Evolutionary conservation across 2,797 vertebrate genomes (phyloP).

Genomic region (Falco peregrinus): DNA sequence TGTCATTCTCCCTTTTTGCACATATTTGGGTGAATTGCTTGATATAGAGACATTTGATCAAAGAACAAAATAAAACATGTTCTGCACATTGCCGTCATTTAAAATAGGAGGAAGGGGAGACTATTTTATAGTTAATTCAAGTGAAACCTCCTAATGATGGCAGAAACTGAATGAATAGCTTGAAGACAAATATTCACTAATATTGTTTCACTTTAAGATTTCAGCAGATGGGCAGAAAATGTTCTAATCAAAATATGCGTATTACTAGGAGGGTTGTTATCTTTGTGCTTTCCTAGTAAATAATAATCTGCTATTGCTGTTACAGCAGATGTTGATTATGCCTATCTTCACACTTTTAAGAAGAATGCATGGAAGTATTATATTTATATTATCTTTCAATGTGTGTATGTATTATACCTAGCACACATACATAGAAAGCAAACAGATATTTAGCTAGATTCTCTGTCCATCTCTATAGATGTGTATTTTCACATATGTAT

Average conservation of each 20-base stretch:
- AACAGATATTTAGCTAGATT: neutral
- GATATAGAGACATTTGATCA: neutral
- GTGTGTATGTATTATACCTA: neutral
- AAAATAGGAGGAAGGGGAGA: neutral
- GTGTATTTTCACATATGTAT: neutral
- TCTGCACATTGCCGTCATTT: neutral
- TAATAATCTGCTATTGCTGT: neutral
- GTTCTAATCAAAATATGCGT: constrained; percentile 21
- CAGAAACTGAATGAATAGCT: neutral
- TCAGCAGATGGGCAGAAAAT: neutral
- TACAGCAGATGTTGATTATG: constrained; percentile 1
- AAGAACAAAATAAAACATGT: neutral
- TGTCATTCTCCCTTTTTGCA: neutral
- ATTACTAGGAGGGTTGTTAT: neutral
- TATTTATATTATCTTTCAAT: neutral
- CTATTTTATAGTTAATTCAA: neutral
- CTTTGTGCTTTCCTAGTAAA: neutral
- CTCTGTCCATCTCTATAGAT: neutral
- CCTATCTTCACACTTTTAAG: neutral
- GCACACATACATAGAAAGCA: neutral
- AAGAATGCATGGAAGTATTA: neutral
- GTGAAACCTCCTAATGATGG: neutral
- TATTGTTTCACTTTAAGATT: neutral
- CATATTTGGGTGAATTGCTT: constrained; percentile 20
- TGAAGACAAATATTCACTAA: neutral